phyloP scores from a whole-genome alignment of 1,140 invertebrate species.

The Ephestia elutella region DNA sequence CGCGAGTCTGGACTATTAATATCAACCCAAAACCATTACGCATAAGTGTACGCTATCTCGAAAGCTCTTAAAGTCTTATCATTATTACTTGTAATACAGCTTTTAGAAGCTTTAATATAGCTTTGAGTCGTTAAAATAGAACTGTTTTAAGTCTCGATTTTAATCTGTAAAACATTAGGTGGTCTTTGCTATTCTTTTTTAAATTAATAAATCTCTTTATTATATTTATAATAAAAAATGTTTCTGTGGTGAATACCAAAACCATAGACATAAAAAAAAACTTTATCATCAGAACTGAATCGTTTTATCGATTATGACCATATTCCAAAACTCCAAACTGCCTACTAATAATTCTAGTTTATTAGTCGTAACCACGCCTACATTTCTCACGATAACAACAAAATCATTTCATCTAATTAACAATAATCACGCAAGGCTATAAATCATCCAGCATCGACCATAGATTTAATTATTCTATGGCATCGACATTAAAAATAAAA shows the following conservation, averaged over 20 bases:
- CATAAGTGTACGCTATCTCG: not conserved
- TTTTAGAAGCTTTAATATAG: not conserved
- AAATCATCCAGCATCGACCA: too few species aligned
- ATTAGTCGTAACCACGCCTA: not conserved
- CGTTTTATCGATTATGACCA: too few species aligned
- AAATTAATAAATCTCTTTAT: too few species aligned
- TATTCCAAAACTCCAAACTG: not conserved
- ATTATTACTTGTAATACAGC: not conserved
- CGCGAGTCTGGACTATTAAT: not conserved
- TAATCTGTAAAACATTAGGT: too few species aligned
- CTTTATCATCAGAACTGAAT: too few species aligned
- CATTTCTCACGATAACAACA: not conserved
- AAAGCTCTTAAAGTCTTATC: constrained; percentile 4
- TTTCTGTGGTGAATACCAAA: too few species aligned
- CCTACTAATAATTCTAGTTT: not conserved
- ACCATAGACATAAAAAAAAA: too few species aligned
- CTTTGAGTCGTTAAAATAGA: too few species aligned
- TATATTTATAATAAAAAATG: too few species aligned
- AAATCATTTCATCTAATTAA: not conserved
- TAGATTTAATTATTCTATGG: too few species aligned
- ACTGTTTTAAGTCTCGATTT: too few species aligned
- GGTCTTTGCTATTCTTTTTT: too few species aligned
- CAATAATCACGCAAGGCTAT: not conserved
- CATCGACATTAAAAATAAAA: constrained; percentile 15
- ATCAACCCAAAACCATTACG: constrained; percentile 12